Percentiles rank a stretch among this genome's conserved stretches.
These are phyloP conservation scores for Busseola fusca DNA, from an alignment of 2,888 invertebrate genomes.

Conservation along the genomic window DNA sequence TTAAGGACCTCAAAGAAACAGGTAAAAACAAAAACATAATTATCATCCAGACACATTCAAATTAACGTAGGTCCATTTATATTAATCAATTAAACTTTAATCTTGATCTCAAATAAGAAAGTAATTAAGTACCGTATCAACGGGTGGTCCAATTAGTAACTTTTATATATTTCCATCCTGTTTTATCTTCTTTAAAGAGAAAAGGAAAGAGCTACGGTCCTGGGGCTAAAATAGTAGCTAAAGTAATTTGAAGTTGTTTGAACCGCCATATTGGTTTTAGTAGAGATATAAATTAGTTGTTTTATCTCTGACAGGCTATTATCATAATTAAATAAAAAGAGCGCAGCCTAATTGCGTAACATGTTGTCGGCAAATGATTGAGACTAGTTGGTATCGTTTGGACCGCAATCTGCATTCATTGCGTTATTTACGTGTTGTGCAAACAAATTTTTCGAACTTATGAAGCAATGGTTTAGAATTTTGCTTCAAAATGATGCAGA, in stretches of 20 bases:
- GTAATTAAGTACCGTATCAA: slow-evolving; percentile 66
- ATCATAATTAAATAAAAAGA: slow-evolving; percentile 25
- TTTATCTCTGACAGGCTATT: slow-evolving; percentile 37
- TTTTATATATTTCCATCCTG: slow-evolving; percentile 52
- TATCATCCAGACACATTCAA: slow-evolving; percentile 33
- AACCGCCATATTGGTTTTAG: slow-evolving; percentile 64
- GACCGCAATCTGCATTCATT: too few relatives aligned
- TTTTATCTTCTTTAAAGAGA: slow-evolving; percentile 41
- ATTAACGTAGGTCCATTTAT: slow-evolving; percentile 49
- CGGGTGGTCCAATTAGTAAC: slow-evolving; percentile 78
- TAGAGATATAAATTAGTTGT: slow-evolving; percentile 43
- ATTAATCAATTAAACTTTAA: slow-evolving; percentile 59
- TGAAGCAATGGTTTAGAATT: too few relatives aligned
- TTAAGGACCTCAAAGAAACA: background rate
- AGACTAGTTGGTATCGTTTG: too few relatives aligned
- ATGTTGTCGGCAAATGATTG: too few relatives aligned
- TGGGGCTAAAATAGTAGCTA: slow-evolving; percentile 60
- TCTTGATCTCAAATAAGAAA: slow-evolving; percentile 55
- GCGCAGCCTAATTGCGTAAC: too few relatives aligned
- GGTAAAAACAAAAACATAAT: slow-evolving; percentile 10
- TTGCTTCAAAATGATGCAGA: too few relatives aligned
- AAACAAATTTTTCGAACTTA: too few relatives aligned
- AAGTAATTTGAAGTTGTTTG: slow-evolving; percentile 70
- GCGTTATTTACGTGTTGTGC: too few relatives aligned
- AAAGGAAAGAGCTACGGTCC: slow-evolving; percentile 48